A percentile compares a stretch with the other conserved stretches of the same genome.
phyloP scores from a whole-genome alignment of 2,113 vertebrate species.

The Cyprinus carpio region DNA sequence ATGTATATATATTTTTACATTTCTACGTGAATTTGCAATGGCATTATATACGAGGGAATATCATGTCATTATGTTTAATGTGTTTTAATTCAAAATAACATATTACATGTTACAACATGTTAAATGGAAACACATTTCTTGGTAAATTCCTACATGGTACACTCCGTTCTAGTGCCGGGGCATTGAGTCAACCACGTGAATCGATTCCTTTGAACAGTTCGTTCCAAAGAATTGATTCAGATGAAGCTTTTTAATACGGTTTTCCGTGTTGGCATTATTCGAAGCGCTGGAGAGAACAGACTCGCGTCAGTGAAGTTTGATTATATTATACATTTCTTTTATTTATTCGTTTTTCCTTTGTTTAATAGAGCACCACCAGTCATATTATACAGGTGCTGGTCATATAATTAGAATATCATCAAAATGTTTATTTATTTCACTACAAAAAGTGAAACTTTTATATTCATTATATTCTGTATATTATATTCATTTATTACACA shows the following conservation, averaged over 20 bases:
- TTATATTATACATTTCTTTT: neutral
- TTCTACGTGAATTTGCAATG: neutral
- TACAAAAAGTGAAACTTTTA: no score
- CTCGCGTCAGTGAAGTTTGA: conserved; percentile 77
- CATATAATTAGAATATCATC: no score
- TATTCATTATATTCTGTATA: no score
- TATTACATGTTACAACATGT: neutral
- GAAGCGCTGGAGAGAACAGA: conserved; percentile 83
- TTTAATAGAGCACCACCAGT: neutral
- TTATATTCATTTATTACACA: no score
- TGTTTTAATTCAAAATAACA: neutral
- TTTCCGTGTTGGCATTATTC: no score
- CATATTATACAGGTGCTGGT: no score
- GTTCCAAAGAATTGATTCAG: neutral
- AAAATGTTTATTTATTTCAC: no score
- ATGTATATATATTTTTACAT: neutral
- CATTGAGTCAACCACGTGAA: neutral
- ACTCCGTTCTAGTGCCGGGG: neutral
- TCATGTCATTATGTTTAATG: neutral
- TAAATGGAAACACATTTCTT: neutral
- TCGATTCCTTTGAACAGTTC: neutral
- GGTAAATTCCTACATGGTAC: neutral
- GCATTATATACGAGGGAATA: neutral
- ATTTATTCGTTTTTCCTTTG: neutral
- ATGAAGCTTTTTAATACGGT: neutral